A percentile compares a stretch with the other conserved stretches of the same genome.
These are phyloP conservation scores for Cynopterus brachyotis DNA, from an alignment of 2,113 vertebrate genomes.

Conservation along the genomic window DNA sequence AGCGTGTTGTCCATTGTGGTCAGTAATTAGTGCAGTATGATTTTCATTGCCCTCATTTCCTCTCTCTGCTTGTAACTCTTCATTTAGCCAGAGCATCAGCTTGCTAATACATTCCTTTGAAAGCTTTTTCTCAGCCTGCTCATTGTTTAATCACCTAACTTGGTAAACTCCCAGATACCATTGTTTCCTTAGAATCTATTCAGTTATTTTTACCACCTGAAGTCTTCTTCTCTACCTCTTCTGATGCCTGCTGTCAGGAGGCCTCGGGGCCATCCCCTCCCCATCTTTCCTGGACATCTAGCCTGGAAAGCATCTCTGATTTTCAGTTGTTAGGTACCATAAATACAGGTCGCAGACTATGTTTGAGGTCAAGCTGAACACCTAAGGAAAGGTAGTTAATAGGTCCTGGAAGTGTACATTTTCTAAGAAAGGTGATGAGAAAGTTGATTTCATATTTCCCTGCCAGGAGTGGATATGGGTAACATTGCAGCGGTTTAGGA, in stretches of 20 bases:
- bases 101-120: background rate
- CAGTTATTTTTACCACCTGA: background rate
- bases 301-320: background rate
- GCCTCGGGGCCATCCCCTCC: background rate
- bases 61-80: background rate
- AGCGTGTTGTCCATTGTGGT: background rate
- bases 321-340: background rate
- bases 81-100: background rate
- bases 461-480: background rate
- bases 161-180: background rate
- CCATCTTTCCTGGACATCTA: background rate
- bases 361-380: background rate
- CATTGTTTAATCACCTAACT: background rate
- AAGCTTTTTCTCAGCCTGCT: background rate
- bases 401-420: background rate
- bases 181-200: background rate
- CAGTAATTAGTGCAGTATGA: background rate
- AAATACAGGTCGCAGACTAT: background rate
- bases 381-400: background rate
- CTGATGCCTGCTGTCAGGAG: background rate
- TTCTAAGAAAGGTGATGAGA: background rate
- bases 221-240: background rate
- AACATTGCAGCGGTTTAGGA: background rate
- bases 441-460: background rate
- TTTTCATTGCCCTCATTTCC: background rate